Percentiles rank a stretch among this genome's conserved stretches.
phyloP scores from a whole-genome alignment of 2,113 vertebrate genomes.

The Elaphurus davidianus region DNA sequence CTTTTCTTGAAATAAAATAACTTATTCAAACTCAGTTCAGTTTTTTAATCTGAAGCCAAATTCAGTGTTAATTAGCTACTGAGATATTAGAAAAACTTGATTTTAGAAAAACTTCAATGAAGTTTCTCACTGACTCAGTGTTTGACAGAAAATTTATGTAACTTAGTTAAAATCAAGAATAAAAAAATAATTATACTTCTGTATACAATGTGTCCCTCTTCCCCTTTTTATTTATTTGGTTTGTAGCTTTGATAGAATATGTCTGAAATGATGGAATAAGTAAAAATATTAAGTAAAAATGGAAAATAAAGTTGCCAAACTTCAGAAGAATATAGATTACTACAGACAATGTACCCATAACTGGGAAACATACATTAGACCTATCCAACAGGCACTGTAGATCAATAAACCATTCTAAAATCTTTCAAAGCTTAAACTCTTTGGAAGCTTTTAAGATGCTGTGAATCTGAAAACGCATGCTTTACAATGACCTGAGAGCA shows the following conservation, averaged over 20 bases:
- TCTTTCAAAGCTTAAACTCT: slow-evolving; percentile 44
- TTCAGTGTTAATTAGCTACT: neutral
- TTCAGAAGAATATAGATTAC: slow-evolving; percentile 46
- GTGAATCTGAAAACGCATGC: slow-evolving; percentile 41
- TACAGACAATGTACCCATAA: slow-evolving; percentile 45
- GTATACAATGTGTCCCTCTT: neutral
- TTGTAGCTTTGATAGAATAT: slow-evolving; percentile 45
- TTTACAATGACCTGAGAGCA: slow-evolving; percentile 30
- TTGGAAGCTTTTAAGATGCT: slow-evolving; percentile 51
- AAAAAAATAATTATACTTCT: slow-evolving; percentile 52
- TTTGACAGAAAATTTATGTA: slow-evolving; percentile 48
- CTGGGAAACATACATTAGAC: slow-evolving; percentile 45
- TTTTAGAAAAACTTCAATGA: slow-evolving; percentile 24
- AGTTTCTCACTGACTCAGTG: slow-evolving; percentile 9
- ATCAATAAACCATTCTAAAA: slow-evolving; percentile 61
- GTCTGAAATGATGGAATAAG: slow-evolving; percentile 59
- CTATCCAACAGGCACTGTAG: neutral
- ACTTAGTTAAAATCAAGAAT: slow-evolving; percentile 63
- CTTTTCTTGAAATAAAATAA: slow-evolving; percentile 48
- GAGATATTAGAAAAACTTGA: slow-evolving; percentile 53
- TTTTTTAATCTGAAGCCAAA: slow-evolving; percentile 30
- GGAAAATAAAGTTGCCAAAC: slow-evolving; percentile 44
- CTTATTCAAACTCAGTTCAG: slow-evolving; percentile 6
- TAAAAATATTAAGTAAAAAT: slow-evolving; percentile 40
- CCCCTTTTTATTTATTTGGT: neutral